These are phyloP conservation scores for Drosophila ananassae DNA, from an alignment of 1,140 invertebrate genomes.

Conservation along the genomic window DNA sequence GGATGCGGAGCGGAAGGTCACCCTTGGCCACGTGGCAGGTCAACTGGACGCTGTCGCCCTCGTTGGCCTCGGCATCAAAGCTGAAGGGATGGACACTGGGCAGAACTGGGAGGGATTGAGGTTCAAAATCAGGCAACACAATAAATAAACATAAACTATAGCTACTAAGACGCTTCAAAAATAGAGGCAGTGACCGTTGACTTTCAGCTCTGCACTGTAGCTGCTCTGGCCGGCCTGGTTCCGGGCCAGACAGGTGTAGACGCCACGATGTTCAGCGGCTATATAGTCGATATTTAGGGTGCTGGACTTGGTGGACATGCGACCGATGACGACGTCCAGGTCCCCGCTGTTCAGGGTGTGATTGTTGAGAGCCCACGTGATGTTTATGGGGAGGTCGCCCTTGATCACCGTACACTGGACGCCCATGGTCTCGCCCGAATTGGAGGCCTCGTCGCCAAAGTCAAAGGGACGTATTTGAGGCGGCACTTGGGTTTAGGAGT, in stretches of 20 bases:
- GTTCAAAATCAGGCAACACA: constrained; percentile 30
- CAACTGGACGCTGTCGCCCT: constrained; percentile 89
- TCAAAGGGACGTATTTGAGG: constrained; percentile 89
- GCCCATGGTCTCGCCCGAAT: constrained; percentile 89
- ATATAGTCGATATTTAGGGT: constrained; percentile 85
- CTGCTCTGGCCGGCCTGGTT: constrained; percentile 88
- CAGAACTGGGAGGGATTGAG: constrained; percentile 85
- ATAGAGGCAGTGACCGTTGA: constrained; percentile 63
- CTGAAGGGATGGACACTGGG: constrained; percentile 89
- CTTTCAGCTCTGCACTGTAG: constrained; percentile 76
- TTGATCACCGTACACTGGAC: constrained; percentile 92
- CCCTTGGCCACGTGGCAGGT: constrained; percentile 89
- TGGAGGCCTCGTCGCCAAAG: constrained; percentile 89
- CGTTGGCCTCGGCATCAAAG: constrained; percentile 87
- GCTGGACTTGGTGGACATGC: constrained; percentile 82
- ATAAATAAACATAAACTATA: constrained; percentile 36
- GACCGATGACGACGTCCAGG: constrained; percentile 83
- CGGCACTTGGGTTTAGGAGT: constrained; percentile 84
- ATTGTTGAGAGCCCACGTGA: constrained; percentile 87
- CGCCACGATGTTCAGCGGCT: constrained; percentile 87
- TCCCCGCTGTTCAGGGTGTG: constrained; percentile 65
- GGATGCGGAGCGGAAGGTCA: constrained; percentile 88
- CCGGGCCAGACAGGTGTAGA: constrained; percentile 91
- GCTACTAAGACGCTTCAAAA: neutral
- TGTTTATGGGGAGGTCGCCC: constrained; percentile 92